Base-by-base conservation (phyloP, 2,113 vertebrate species). In the Recurvirostra avosetta region DNA sequence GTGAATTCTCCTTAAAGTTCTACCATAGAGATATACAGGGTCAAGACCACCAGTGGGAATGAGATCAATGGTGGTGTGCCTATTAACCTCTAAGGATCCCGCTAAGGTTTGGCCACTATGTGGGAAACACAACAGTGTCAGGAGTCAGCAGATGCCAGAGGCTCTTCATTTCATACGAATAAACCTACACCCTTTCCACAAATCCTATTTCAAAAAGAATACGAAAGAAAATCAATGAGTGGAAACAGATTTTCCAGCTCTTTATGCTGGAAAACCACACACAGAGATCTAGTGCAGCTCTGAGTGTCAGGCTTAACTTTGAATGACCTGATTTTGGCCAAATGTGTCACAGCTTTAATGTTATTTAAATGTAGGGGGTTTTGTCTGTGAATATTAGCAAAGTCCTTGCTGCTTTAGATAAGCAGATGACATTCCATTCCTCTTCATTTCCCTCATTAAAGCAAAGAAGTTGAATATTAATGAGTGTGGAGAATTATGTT, bases 401-500 rank as follows among this genome's bases (percentile, higher is more conserved):
- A 97, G 79, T 95, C 92, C 88, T 95, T 96, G 94, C 88, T 97
- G 92, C 59, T 79, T 91, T 85, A 96, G 97, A 98, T 98, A 98
- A 98, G 96, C 97, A 97, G 95, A 97, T 98, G 94, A 96, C 97
- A 97, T 97, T 97, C 96, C 88, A 97, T 96, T 97, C 96, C 90
- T 98, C 80, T 92, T 92, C 53, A 1, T 96, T 97, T 96, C 75
- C 92, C 95, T 97, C 94, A 98, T 97, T 98, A 98, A 97, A 97
- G 95, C 79, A 95, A 86, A 91, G 96, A 97, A 96, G 89, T 86
- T 89, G 96, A 98, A 97, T 97, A 98, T 97, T 97, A 98, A 97
- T 97, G 88, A 97, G 79, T 95, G 96, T 96, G 96, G 84, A 97
- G 89, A 98, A 98, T 95, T 98, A 98, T 97, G 96, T 98, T 98